These are phyloP conservation scores for Nibea albiflora DNA, from an alignment of 2,113 vertebrate species.

Conservation along the genomic window DNA sequence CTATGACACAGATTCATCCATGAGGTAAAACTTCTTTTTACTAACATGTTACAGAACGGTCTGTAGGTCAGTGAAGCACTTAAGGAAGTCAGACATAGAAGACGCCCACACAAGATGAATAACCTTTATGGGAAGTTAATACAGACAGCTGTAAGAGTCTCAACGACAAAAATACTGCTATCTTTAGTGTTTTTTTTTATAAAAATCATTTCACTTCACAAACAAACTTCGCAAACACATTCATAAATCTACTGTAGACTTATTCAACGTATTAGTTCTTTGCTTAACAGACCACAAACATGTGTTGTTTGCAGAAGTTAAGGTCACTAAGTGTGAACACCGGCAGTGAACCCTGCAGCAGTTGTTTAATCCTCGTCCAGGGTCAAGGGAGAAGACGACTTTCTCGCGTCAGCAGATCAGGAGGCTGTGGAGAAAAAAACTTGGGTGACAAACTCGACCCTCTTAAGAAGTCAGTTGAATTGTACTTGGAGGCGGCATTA, in stretches of 20 bases:
- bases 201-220: conserved; percentile 9
- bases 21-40: conserved; percentile 31
- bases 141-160: background rate
- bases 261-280: no score
- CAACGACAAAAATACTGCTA: conserved; percentile 31
- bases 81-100: background rate
- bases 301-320: background rate
- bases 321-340: conserved; percentile 2
- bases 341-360: background rate
- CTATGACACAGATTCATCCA: background rate
- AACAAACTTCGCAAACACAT: background rate
- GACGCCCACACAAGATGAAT: background rate
- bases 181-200: background rate
- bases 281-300: background rate
- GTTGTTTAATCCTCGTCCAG: conserved; percentile 4
- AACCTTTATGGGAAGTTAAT: background rate
- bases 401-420: conserved; percentile 50
- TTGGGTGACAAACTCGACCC: conserved; percentile 69
- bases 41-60: conserved; percentile 17
- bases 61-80: conserved; percentile 25
- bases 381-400: background rate
- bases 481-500: conserved; percentile 11
- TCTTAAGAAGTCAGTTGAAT: conserved; percentile 50
- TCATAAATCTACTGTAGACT: background rate
- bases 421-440: conserved; percentile 74